Conservation (phyloP, 2,888 invertebrate genomes). For the Mechanitis mazaeus region DNA sequence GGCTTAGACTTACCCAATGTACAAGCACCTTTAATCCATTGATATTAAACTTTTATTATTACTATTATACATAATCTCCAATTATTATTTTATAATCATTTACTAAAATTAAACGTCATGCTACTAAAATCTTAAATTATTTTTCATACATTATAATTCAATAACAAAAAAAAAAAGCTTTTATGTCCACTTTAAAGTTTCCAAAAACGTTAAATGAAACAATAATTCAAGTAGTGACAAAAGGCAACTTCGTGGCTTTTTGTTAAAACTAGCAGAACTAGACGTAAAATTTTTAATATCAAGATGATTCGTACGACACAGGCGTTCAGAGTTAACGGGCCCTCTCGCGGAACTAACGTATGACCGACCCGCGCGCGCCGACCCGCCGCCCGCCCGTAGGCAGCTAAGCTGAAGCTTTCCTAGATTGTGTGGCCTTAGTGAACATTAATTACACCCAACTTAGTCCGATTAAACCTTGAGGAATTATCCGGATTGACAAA, state of each 20-base stretch:
- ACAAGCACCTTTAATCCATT: too few relatives aligned
- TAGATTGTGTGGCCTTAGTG: slow-evolving; percentile 74
- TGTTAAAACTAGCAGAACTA: slow-evolving; percentile 29
- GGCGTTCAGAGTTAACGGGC: slow-evolving; percentile 53
- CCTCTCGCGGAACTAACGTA: slow-evolving; percentile 57
- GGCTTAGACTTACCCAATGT: too few relatives aligned
- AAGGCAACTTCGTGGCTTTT: slow-evolving; percentile 3
- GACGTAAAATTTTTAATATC: slow-evolving; percentile 55
- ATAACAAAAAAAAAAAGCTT: too few relatives aligned
- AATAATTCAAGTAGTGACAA: neutral
- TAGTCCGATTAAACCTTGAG: slow-evolving; percentile 76
- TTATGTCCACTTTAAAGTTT: too few relatives aligned
- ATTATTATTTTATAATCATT: too few relatives aligned
- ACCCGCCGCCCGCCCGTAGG: slow-evolving; percentile 42
- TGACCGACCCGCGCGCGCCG: slow-evolving; percentile 30
- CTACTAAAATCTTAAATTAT: too few relatives aligned
- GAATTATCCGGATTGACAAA: slow-evolving; percentile 76
- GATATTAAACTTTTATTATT: too few relatives aligned
- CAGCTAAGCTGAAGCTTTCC: slow-evolving; percentile 70
- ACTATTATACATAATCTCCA: too few relatives aligned
- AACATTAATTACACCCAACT: slow-evolving; percentile 76
- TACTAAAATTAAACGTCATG: too few relatives aligned
- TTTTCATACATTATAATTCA: too few relatives aligned
- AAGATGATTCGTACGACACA: slow-evolving; percentile 35
- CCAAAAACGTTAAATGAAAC: neutral